Evolutionary conservation across 2,888 invertebrate species (phyloP), one percentile per base, ranked within the genome.

Genomic region (Epistrophella euchroma): DNA sequence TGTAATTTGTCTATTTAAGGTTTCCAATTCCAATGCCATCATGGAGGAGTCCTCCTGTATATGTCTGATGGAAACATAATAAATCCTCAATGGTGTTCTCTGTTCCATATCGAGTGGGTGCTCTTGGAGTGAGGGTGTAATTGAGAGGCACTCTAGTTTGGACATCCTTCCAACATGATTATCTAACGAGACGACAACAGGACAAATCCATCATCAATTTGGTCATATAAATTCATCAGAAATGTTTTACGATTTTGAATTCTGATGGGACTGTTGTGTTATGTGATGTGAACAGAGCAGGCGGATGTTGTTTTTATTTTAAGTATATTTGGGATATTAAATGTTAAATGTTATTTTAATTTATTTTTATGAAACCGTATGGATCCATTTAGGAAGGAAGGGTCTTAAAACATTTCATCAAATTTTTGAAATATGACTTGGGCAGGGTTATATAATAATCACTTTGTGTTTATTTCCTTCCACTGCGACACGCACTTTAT

Each of bases 161-260:
- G 72, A 62, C 55, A 68, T 55, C 40, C 11, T 25, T 13, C 19
- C 4, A 62, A 43, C 25, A 45, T 28, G 19, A 47, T 47, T 64
- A 64, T 25, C 17, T 25, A 9, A 32, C 32, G 5, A 32, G 45
- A 68, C 77, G 77, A 82, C 86, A 86, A 22, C 86, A 71, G 77
- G 81, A 86, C 86, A 78, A 78, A 71, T 71, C 78, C 78, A 73
- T 82, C 86, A 86, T 82, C 82, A 82, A 86, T 78, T 86, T 82
- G 82, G 64, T 73, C 76, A 52, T 60, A 58, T 58, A 62, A 79
- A 77, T 70, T 73, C 80, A 70, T 85, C 85, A 77, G 81, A 80
- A 52, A 68, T 64, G 60, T 72, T 76, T 52, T 68, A 56, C 52
- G 66, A 55, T 72, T 71, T 72, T 47, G 37, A 22, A 22, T 60